Evolutionary conservation across 2,888 invertebrate species (phyloP).

Genomic region (Clunio marinus): DNA sequence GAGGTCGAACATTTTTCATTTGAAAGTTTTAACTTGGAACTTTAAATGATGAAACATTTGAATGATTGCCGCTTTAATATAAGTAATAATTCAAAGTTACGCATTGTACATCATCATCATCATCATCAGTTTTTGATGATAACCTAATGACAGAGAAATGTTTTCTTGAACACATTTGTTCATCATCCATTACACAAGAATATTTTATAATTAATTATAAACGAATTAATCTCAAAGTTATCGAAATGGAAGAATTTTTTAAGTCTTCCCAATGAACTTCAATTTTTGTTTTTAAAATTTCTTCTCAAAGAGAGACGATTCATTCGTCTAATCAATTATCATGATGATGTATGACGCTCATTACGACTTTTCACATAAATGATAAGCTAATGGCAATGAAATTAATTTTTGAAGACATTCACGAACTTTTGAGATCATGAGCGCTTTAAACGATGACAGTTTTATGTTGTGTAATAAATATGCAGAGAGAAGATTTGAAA

Average conservation of each 20-base stretch:
- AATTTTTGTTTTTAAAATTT: no score
- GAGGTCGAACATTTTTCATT: no score
- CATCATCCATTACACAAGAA: neutral
- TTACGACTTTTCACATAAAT: slow-evolving; percentile 17
- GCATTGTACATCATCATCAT: no score
- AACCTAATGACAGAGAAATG: neutral
- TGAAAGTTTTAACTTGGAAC: no score
- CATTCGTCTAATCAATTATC: neutral
- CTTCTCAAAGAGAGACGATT: no score
- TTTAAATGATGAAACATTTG: no score
- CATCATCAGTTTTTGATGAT: neutral
- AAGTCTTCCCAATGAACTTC: no score
- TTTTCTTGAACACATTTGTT: neutral
- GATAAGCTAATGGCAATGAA: slow-evolving; percentile 30
- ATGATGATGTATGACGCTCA: neutral
- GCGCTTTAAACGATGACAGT: neutral
- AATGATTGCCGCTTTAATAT: no score
- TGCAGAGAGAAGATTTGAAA: neutral
- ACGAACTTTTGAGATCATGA: neutral
- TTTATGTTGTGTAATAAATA: neutral
- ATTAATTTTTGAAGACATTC: neutral
- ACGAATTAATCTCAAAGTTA: neutral
- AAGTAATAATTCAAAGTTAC: no score
- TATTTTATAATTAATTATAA: slow-evolving; percentile 2
- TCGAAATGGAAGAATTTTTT: neutral